Percentiles rank a stretch among this genome's conserved stretches.
Conservation (phyloP, 2,797 vertebrate genomes). For the Tachyglossus aculeatus region DNA sequence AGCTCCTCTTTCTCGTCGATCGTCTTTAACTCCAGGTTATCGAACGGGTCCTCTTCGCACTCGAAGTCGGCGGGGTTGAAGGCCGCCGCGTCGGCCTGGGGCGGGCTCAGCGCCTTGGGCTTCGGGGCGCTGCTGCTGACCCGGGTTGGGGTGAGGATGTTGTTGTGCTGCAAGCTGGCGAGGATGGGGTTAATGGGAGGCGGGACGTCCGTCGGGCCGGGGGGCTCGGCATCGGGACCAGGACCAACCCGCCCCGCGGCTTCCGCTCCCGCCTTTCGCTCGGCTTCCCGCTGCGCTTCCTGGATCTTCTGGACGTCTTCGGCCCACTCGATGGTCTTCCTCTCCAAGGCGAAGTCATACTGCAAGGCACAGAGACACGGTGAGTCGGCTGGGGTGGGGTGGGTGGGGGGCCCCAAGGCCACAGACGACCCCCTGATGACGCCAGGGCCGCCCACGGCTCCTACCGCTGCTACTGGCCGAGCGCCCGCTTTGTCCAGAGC, state of each 20-base stretch:
- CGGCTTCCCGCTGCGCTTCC: conserved; percentile 82
- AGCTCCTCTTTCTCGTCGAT: conserved; percentile 94
- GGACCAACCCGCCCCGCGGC: conserved; percentile 54
- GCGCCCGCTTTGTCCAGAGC: too few relatives aligned
- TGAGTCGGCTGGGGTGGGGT: too few relatives aligned
- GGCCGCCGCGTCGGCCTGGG: conserved; percentile 75
- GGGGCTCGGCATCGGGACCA: conserved; percentile 60
- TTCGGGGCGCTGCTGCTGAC: conserved; percentile 82
- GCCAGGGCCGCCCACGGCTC: too few relatives aligned
- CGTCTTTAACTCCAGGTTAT: conserved; percentile 97
- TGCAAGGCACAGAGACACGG: conserved; percentile 65
- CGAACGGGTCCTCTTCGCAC: conserved; percentile 96
- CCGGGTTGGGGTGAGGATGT: conserved; percentile 91
- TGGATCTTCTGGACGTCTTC: conserved; percentile 85
- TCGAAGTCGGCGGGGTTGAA: conserved; percentile 98
- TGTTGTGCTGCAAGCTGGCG: conserved; percentile 89
- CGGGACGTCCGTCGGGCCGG: conserved; percentile 77
- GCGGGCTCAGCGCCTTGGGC: conserved; percentile 79
- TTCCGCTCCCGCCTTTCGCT: conserved; percentile 65
- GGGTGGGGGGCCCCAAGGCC: too few relatives aligned
- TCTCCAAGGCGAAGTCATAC: conserved; percentile 97
- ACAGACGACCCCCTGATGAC: too few relatives aligned
- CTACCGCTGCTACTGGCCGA: too few relatives aligned
- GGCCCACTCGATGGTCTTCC: conserved; percentile 87
- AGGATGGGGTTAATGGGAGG: conserved; percentile 92